Evolutionary conservation across 2,888 invertebrate species (phyloP), one percentile per base, ranked within the genome.

Genomic region (Ochropleura plecta): DNA sequence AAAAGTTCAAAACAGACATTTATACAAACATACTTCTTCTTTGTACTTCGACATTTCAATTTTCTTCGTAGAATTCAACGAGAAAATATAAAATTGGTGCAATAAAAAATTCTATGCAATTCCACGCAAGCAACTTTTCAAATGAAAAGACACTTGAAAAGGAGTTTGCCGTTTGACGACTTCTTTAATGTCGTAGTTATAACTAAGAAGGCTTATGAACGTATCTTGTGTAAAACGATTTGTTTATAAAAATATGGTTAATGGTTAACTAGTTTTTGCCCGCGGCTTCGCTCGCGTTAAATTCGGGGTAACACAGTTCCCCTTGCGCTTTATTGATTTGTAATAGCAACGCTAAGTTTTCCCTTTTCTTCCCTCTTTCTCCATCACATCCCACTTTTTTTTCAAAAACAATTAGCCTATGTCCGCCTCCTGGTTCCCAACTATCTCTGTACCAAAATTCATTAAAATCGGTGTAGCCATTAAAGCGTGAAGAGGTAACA

Each of bases 11-110:
- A 80, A 68, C 64, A 59, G 55, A 80, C 64, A 46, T 55, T 20
- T 57, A 49, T 20, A 75, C 30, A 69, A 81, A 80, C 75, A 84
- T 62, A 57, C 48, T 57, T 68, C 48, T 57, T 68, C 80, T 79
- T 65, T 69, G 68, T 57, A 46, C 67, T 72, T 53, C 30, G 8
- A 69, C 46, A 72, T 72, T 80, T 79, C 67, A 72, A 79, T 83
- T 72, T 30, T 79, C 55, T 69, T 51, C 60, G 20, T 57, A 5
- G 51, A 71, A 55, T 48, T 79, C 46, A 51, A 62, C 46, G 18
- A 46, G 46, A 79, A 79, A 51, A 62, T 78, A 49, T 59, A 44
- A 68, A 30, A 68, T 40, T 48, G 60, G n/a, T 73, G 74, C 59
- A 70, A 20, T 74, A 55, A 83, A 62, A 57, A 18, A 46, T 18